Percentiles rank a stretch among this genome's conserved stretches.
Conservation (phyloP, 2,113 vertebrate species). For the Syngnathus typhle region DNA sequence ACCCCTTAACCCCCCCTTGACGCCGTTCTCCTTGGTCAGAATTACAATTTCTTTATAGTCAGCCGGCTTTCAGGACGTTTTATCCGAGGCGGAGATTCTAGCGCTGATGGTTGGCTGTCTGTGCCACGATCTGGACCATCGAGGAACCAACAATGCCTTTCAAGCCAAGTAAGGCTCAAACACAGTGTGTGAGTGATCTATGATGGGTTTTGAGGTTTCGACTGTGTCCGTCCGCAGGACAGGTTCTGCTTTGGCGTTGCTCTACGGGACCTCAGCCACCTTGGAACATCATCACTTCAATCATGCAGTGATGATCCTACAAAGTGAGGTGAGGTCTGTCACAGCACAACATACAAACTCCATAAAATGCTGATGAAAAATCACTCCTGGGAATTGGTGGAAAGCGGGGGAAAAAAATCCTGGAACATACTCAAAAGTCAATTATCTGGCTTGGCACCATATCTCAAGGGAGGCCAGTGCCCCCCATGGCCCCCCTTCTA, state of each 20-base stretch:
- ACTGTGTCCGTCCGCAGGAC: constrained; percentile 55
- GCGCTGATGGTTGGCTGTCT: constrained; percentile 77
- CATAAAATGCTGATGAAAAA: background rate
- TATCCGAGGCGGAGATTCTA: constrained; percentile 72
- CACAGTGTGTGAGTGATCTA: background rate
- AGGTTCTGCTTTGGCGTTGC: constrained; percentile 71
- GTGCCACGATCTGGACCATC: constrained; percentile 76
- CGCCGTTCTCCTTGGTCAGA: background rate
- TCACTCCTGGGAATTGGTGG: background rate
- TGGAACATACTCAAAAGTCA: no score
- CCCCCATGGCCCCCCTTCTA: no score
- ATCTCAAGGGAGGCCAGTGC: no score
- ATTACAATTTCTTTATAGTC: constrained; percentile 52
- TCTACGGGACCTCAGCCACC: constrained; percentile 77
- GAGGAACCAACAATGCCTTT: constrained; percentile 78
- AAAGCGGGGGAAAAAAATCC: no score
- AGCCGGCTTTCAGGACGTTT: constrained; percentile 68
- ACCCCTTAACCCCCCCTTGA: background rate
- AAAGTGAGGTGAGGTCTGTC: constrained; percentile 69
- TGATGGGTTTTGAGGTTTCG: background rate
- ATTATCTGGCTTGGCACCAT: no score
- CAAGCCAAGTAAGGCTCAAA: constrained; percentile 69
- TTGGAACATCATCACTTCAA: constrained; percentile 79
- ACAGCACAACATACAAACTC: no score
- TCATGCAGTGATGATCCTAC: constrained; percentile 79